Percentiles rank a stretch among this genome's conserved stretches.
Conservation (phyloP, 2,888 invertebrate genomes). For the Platerodrilus igneus region DNA sequence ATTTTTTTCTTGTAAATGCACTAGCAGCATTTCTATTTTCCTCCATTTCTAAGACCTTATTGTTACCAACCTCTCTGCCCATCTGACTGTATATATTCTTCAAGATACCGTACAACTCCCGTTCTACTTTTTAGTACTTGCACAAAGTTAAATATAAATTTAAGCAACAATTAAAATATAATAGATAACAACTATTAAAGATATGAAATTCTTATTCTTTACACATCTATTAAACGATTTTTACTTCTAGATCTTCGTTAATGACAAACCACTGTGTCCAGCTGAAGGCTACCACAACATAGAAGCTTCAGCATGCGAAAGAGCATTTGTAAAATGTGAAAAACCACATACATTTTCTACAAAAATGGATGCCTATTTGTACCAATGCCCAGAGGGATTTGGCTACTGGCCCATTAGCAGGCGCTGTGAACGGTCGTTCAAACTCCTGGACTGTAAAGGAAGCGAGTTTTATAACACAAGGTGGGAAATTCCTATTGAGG, state of each 20-base stretch:
- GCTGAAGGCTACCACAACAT: conserved; percentile 65
- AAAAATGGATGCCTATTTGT: conserved; percentile 62
- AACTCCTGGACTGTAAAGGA: conserved; percentile 58
- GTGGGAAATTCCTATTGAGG: conserved; percentile 57
- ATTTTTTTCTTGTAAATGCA: too few species aligned
- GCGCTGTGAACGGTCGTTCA: conserved; percentile 64
- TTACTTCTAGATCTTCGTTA: conserved; percentile 59
- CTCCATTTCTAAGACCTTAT: too few species aligned
- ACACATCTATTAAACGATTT: conserved; percentile 2
- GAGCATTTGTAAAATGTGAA: conserved; percentile 68
- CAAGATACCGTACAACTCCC: too few species aligned
- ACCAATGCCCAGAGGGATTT: conserved; percentile 72
- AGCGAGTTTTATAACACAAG: conserved; percentile 46
- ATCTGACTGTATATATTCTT: too few species aligned
- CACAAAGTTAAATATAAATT: too few species aligned
- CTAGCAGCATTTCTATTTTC: too few species aligned
- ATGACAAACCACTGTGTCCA: conserved; percentile 58
- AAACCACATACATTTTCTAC: conserved; percentile 47
- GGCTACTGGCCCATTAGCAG: conserved; percentile 74
- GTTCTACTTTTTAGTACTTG: too few species aligned
- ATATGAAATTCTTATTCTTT: too few species aligned
- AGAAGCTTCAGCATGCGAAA: conserved; percentile 61
- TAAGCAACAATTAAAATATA: too few species aligned
- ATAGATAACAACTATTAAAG: too few species aligned
- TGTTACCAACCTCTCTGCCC: too few species aligned